Percentiles rank a stretch among this genome's conserved stretches.
Conservation (phyloP, 2,888 invertebrate species). For the Metacarcinus magister region DNA sequence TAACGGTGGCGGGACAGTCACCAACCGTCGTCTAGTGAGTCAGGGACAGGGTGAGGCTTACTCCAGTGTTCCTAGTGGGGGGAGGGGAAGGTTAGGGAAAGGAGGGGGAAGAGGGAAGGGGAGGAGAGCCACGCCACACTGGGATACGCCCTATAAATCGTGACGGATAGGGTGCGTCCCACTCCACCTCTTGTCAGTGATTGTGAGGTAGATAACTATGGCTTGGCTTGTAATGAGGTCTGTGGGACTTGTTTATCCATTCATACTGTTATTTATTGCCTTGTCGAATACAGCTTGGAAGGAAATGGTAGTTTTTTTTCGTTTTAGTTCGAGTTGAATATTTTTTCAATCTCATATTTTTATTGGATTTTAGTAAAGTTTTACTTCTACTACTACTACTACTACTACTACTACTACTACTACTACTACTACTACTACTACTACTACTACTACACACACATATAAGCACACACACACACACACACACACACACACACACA, state of each 20-base stretch:
- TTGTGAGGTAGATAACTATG: not conserved
- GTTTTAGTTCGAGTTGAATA: not conserved
- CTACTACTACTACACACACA: not conserved
- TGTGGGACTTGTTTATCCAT: not conserved
- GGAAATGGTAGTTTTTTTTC: not conserved
- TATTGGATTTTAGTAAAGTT: not conserved
- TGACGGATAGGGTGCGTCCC: not conserved
- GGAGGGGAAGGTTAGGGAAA: conserved; percentile 10
- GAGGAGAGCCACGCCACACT: conserved; percentile 12
- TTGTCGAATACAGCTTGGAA: not conserved
- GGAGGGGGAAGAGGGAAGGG: conserved; percentile 4
- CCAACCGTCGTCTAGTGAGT: conserved; percentile 6
- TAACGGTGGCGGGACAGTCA: conserved; percentile 51
- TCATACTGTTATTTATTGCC: not conserved
- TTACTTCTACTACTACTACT: not conserved
- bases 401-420: conserved; percentile 13
- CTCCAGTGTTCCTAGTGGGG: not conserved
- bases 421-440: conserved; percentile 32
- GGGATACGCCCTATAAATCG: conserved; percentile 20
- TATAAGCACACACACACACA: not conserved
- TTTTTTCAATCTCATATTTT: not conserved
- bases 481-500: conserved; percentile 21
- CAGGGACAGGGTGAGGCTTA: not conserved
- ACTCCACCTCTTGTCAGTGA: conserved; percentile 31
- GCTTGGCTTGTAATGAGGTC: not conserved